Evolutionary conservation across 64 coral and sea anemone species (phyloP).

Genomic region (Hydrozoanthus tunicans): DNA sequence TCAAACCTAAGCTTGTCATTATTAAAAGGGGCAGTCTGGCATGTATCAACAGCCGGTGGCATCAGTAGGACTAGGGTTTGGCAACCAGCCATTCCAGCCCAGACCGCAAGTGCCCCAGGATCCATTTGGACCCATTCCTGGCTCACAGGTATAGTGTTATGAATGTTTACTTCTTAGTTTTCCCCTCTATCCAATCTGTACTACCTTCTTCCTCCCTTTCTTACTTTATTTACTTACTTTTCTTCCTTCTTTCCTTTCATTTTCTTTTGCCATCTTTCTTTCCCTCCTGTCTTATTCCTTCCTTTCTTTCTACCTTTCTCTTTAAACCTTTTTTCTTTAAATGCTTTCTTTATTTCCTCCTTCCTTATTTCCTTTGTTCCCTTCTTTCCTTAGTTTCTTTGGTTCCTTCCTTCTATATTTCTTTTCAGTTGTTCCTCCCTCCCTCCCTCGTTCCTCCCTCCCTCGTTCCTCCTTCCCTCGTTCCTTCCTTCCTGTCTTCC

Average conservation of each 20-base stretch:
- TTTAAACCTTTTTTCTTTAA: background rate
- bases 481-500: background rate
- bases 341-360: background rate
- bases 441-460: background rate
- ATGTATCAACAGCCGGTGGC: conserved; percentile 77
- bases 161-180: background rate
- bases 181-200: background rate
- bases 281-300: background rate
- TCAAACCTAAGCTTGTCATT: background rate
- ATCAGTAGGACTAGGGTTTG: conserved; percentile 42
- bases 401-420: background rate
- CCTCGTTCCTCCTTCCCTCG: background rate
- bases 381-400: background rate
- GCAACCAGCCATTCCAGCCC: conserved; percentile 70
- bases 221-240: background rate
- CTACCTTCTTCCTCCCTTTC: background rate
- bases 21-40: conserved; percentile 48
- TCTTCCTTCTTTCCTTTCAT: background rate
- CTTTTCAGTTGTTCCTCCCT: background rate
- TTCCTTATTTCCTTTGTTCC: background rate
- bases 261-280: background rate
- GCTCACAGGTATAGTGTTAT: conserved; percentile 64
- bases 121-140: conserved; percentile 91
- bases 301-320: background rate
- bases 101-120: conserved; percentile 63